These are phyloP conservation scores for Myrmecobius fasciatus DNA, from an alignment of 2,113 vertebrate species.

Conservation along the genomic window DNA sequence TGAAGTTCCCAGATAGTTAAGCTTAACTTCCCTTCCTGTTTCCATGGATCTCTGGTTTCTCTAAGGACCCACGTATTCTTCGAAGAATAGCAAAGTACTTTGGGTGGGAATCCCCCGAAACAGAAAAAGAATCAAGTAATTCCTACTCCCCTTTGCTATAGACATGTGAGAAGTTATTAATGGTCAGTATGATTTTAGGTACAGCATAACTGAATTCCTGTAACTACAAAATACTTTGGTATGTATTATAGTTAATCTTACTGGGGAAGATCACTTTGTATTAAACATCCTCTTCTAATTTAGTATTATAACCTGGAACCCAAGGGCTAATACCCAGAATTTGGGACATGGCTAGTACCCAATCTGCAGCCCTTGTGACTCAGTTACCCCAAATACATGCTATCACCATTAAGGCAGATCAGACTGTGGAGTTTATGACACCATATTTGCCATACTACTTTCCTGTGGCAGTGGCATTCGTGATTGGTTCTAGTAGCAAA, in stretches of 20 bases:
- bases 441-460: neutral
- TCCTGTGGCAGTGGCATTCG: neutral
- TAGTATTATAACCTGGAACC: neutral
- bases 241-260: neutral
- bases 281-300: neutral
- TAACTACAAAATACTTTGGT: neutral
- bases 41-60: neutral
- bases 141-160: neutral
- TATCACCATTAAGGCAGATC: neutral
- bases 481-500: slow-evolving; percentile 19
- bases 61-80: neutral
- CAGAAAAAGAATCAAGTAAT: neutral
- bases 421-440: neutral
- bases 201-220: neutral
- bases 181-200: neutral
- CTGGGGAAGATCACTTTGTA: neutral
- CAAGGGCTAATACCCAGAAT: neutral
- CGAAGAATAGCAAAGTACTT: neutral
- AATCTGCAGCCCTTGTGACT: slow-evolving; percentile 42
- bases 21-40: neutral
- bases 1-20: neutral
- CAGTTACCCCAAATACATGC: slow-evolving; percentile 61
- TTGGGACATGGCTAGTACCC: neutral
- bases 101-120: neutral
- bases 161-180: neutral